phyloP scores from a whole-genome alignment of 2,113 vertebrate genomes.

The Phylloscopus trochilus region DNA sequence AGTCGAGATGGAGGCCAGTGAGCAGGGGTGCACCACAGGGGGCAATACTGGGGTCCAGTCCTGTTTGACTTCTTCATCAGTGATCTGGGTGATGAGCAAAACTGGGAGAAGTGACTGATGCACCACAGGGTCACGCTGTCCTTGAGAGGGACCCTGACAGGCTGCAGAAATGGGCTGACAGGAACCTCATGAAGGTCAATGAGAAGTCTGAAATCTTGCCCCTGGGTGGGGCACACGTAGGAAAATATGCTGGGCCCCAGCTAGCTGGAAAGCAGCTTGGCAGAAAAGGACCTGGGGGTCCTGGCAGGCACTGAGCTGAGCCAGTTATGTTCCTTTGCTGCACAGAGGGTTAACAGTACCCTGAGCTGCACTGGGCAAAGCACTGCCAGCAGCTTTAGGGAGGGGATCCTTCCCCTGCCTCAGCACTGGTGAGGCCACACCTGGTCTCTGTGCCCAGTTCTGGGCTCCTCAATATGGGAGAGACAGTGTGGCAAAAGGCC shows the following conservation, averaged over 20 bases:
- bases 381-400: background rate
- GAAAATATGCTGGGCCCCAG: background rate
- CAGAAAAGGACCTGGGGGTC: background rate
- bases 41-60: background rate
- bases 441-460: background rate
- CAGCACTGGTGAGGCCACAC: background rate
- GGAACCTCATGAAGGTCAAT: background rate
- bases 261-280: background rate
- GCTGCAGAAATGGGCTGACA: background rate
- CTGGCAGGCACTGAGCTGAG: fast-evolving
- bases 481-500: background rate
- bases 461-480: background rate
- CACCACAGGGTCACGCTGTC: background rate
- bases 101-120: background rate
- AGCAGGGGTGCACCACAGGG: background rate
- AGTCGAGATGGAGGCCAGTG: background rate
- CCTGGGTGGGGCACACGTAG: background rate
- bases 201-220: background rate
- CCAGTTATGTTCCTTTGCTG: background rate
- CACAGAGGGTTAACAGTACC: background rate
- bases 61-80: background rate
- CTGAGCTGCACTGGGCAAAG: background rate
- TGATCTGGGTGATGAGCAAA: background rate
- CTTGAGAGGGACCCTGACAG: background rate
- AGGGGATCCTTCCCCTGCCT: background rate